Base-by-base conservation (phyloP, 2,888 invertebrate species). In the Diarsia mendica region DNA sequence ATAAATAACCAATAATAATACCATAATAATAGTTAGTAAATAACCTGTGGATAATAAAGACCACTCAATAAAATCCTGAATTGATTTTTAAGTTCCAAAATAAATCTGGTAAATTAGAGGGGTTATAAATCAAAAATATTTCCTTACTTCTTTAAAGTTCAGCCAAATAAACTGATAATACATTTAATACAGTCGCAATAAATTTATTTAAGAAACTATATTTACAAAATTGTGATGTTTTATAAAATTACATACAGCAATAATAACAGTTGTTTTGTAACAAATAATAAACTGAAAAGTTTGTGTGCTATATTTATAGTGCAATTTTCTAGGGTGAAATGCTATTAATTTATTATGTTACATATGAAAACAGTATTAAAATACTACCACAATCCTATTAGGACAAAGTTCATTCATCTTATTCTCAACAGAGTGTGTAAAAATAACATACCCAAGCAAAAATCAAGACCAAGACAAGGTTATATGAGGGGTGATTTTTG, bases 371-470 rank as follows among this genome's bases (percentile, higher is more conserved):
- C 71, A 58, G 67, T 33, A 69, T 55, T 75, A 75, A 58, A 79
- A 75, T 70, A 75, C 39, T 72, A 79, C 75, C 79, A 82, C 75
- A 74, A 75, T 75, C 60, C 55, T 6, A 64, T 64, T 60, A 60
- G 13, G 23, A 55, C 63, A 51, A 58, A 55, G 48, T 64, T 67
- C 48, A 67, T 58, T 73, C 15, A 51, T 66, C 75, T 66, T 69
- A 69, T 79, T 67, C 65, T 75, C 68, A 73, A 64, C 23, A 60
- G 44, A 67, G 23, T 66, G 33, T 72, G 77, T 75, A 72, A 76
- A 80, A 71, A 74, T 66, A 72, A 69, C 15, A 20, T 48, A 66
- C 68, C 63, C 80, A 84, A 73, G 73, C 70, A 83, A 83, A 80
- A 77, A 77, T 68, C 73, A 49, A 72, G 51, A 70, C n/a, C n/a